These are phyloP conservation scores for Limanda limanda DNA, from an alignment of 2,113 vertebrate species.

Conservation along the genomic window DNA sequence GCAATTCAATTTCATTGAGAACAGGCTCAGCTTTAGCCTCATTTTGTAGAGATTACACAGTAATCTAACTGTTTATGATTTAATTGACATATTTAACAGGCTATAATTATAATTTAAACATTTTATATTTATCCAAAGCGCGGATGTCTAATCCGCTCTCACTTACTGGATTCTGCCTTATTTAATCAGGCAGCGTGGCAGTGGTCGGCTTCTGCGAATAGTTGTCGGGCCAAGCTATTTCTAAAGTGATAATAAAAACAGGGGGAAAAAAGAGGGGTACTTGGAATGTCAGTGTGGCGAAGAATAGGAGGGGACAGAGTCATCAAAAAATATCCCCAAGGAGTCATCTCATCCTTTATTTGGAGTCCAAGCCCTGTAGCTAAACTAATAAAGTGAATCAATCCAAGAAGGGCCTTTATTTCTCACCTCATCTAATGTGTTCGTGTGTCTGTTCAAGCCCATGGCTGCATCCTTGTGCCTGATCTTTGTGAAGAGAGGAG, in stretches of 20 bases:
- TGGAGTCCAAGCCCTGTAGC: conserved; percentile 59
- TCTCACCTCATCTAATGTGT: conserved; percentile 44
- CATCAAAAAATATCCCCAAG: conserved; percentile 62
- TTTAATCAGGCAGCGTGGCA: conserved; percentile 6
- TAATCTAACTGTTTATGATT: neutral
- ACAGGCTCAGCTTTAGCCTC: neutral
- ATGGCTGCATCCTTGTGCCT: conserved; percentile 32
- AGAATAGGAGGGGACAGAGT: conserved; percentile 57
- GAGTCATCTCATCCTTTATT: conserved; percentile 62
- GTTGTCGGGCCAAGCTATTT: conserved; percentile 39
- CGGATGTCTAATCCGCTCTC: conserved; percentile 2
- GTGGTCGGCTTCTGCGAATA: conserved; percentile 7
- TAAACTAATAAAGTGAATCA: conserved; percentile 62
- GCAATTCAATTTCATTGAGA: neutral
- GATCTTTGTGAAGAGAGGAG: conserved; percentile 24
- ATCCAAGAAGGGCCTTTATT: conserved; percentile 47
- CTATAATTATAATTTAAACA: neutral
- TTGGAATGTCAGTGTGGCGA: conserved; percentile 16
- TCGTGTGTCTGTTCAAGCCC: neutral
- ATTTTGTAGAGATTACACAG: neutral
- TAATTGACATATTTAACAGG: neutral
- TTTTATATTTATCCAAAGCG: neutral
- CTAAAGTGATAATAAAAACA: conserved; percentile 51
- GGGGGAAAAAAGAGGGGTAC: conserved; percentile 10
- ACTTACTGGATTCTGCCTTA: conserved; percentile 1